Conservation (phyloP, 2,113 vertebrate species). For the Platysteira castanea region DNA sequence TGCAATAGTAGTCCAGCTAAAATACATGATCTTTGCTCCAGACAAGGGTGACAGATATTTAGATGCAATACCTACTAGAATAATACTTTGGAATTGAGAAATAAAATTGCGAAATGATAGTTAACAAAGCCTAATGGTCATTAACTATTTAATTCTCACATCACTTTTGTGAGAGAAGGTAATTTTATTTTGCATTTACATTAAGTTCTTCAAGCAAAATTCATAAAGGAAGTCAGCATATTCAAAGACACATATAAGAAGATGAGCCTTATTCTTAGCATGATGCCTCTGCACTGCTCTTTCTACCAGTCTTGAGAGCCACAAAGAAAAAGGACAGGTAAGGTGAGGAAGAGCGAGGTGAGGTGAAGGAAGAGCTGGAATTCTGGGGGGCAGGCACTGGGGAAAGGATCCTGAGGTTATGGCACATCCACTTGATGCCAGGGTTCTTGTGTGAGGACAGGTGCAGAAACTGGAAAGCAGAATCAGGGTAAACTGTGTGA, state of each 20-base stretch:
- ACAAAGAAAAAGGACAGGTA: neutral
- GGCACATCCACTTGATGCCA: neutral
- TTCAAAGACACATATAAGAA: neutral
- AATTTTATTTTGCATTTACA: neutral
- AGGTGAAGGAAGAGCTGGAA: neutral
- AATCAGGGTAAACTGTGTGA: neutral
- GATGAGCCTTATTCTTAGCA: neutral
- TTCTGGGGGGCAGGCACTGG: rapidly evolving
- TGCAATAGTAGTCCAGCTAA: neutral
- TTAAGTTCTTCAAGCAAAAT: neutral
- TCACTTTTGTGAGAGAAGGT: neutral
- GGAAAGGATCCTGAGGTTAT: rapidly evolving
- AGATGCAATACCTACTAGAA: neutral
- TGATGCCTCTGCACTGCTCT: neutral
- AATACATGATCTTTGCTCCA: neutral
- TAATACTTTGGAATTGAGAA: slow-evolving; percentile 13
- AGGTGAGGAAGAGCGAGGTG: neutral
- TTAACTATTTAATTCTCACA: slow-evolving; percentile 14
- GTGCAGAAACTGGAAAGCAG: neutral
- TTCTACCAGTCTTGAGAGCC: neutral
- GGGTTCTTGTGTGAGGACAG: neutral
- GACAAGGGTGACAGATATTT: neutral
- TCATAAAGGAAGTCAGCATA: neutral
- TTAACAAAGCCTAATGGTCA: neutral
- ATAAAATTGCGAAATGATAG: slow-evolving; percentile 38